Conservation (phyloP, 2,888 invertebrate species). For the Eremobia ochroleuca region DNA sequence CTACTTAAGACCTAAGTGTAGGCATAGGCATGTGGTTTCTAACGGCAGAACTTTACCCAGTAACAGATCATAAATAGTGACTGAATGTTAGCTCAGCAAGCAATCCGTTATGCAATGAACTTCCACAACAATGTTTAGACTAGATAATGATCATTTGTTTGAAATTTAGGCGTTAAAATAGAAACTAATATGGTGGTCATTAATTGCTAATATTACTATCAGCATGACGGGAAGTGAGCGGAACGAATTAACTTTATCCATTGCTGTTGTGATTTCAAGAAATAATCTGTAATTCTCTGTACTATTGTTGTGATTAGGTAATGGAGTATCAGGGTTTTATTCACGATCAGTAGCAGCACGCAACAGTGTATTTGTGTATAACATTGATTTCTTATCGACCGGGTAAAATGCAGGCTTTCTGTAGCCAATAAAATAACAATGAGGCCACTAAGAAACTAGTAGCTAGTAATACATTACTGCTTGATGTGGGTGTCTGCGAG, state of each 20-base stretch:
- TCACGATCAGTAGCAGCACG: constrained; percentile 32
- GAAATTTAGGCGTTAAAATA: constrained; percentile 43
- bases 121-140: constrained; percentile 26
- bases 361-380: constrained; percentile 43
- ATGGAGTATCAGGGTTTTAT: constrained; percentile 45
- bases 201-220: constrained; percentile 48
- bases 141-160: constrained; percentile 46
- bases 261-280: constrained; percentile 32
- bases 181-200: constrained; percentile 43
- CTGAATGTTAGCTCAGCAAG: constrained; percentile 17
- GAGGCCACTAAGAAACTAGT: constrained; percentile 54
- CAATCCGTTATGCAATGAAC: constrained; percentile 31
- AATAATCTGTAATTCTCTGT: constrained; percentile 26
- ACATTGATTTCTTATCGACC: constrained; percentile 52
- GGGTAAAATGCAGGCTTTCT: constrained; percentile 57
- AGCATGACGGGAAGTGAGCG: constrained; percentile 34
- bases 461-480: constrained; percentile 48
- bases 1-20: constrained; percentile 13
- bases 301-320: constrained; percentile 48
- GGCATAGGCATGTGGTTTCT: constrained; percentile 34
- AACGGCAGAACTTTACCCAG: constrained; percentile 17
- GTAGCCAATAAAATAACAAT: constrained; percentile 60
- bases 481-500: constrained; percentile 49
- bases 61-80: constrained; percentile 30
- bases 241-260: constrained; percentile 38